phyloP scores from a whole-genome alignment of 1,140 invertebrate genomes.

The Cherax destructor region DNA sequence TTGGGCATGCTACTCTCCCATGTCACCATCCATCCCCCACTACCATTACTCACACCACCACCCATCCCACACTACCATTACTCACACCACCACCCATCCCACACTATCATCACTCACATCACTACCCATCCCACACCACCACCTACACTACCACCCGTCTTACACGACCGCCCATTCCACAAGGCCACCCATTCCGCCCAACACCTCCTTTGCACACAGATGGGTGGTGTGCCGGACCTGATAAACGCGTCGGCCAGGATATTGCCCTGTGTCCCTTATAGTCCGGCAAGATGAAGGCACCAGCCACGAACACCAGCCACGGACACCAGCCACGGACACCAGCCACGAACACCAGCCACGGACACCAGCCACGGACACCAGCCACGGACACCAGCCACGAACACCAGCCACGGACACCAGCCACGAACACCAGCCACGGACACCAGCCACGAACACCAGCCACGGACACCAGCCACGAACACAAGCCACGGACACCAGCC shows the following conservation, averaged over 20 bases:
- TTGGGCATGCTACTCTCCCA: too few relatives aligned
- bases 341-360: not conserved
- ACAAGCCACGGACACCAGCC: too few relatives aligned
- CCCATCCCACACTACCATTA: too few relatives aligned
- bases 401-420: too few relatives aligned
- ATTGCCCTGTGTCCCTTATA: not conserved
- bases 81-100: too few relatives aligned
- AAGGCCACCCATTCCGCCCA: not conserved
- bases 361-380: not conserved
- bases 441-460: too few relatives aligned
- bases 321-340: not conserved
- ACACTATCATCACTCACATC: not conserved
- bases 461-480: too few relatives aligned
- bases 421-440: too few relatives aligned
- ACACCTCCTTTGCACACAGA: not conserved
- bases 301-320: too few relatives aligned
- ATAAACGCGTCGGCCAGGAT: not conserved
- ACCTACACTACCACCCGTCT: not conserved
- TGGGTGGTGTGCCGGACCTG: not conserved
- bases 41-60: too few relatives aligned
- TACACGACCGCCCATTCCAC: not conserved
- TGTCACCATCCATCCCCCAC: too few relatives aligned
- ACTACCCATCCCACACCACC: not conserved
- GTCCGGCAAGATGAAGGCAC: not conserved
- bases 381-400: not conserved